Percentiles rank a stretch among this genome's conserved stretches.
phyloP scores from a whole-genome alignment of 1,140 invertebrate species.

The Drosophila lowei region DNA sequence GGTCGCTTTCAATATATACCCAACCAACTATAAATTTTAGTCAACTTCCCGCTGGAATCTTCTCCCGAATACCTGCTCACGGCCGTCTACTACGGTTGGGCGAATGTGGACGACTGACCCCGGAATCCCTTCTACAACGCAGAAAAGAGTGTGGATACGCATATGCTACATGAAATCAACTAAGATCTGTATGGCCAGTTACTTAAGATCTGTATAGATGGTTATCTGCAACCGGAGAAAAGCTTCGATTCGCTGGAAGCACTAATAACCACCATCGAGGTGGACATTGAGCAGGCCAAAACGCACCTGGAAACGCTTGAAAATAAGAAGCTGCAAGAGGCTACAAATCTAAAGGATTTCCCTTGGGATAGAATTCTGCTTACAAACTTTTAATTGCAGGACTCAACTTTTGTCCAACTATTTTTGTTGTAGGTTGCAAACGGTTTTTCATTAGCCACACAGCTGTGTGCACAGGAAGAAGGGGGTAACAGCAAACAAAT shows the following conservation, averaged over 20 bases:
- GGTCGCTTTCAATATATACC: constrained; percentile 33
- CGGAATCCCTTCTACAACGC: constrained; percentile 98
- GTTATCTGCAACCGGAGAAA: constrained; percentile 92
- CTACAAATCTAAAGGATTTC: constrained; percentile 1
- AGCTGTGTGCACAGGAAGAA: too few species aligned
- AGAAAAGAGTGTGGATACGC: constrained; percentile 97
- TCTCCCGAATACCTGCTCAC: constrained; percentile 89
- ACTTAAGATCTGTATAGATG: constrained; percentile 91
- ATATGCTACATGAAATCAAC: constrained; percentile 93
- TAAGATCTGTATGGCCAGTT: constrained; percentile 94
- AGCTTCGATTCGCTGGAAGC: constrained; percentile 92
- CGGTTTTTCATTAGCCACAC: neutral
- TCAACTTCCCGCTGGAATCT: constrained; percentile 91
- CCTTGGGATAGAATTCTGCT: too few species aligned
- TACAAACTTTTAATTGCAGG: too few species aligned
- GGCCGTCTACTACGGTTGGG: constrained; percentile 98
- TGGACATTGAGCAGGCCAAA: constrained; percentile 89
- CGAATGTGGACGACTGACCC: constrained; percentile 88
- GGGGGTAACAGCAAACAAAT: constrained; percentile 23
- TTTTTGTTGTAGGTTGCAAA: too few species aligned
- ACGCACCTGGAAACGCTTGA: constrained; percentile 61
- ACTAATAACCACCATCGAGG: constrained; percentile 89
- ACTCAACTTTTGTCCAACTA: too few species aligned
- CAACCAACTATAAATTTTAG: constrained; percentile 83
- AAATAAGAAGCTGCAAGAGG: constrained; percentile 44